phyloP scores from a whole-genome alignment of 2,888 invertebrate species.

The Macropis europaea region DNA sequence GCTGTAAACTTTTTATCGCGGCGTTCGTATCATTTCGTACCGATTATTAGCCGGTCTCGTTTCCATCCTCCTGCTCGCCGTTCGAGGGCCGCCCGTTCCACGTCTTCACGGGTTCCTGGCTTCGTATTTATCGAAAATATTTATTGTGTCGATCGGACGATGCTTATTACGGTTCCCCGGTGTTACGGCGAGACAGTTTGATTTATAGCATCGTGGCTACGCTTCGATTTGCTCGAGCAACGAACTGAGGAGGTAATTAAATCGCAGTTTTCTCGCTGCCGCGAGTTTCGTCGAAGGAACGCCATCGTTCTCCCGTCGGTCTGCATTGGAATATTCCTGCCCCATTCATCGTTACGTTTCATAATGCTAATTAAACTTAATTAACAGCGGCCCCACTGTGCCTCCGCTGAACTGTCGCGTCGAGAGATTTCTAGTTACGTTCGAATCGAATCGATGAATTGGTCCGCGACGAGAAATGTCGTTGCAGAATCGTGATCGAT shows the following conservation, averaged over 20 bases:
- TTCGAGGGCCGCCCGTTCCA: constrained; percentile 1
- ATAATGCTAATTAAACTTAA: constrained; percentile 46
- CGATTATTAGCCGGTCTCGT: constrained; percentile 7
- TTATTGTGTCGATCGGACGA: not conserved
- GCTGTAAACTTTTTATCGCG: constrained; percentile 19
- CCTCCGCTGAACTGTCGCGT: not conserved
- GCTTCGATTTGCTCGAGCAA: not conserved
- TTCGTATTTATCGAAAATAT: constrained; percentile 16
- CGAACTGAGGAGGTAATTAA: constrained; percentile 23
- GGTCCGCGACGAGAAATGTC: not conserved
- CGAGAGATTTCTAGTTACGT: not conserved
- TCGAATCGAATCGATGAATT: not conserved
- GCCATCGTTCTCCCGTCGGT: not conserved
- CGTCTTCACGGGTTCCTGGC: not conserved
- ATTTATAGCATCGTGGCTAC: constrained; percentile 8
- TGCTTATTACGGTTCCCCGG: not conserved
- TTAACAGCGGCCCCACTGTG: constrained; percentile 29
- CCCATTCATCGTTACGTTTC: constrained; percentile 10
- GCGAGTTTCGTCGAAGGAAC: constrained; percentile 1
- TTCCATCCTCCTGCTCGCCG: not conserved
- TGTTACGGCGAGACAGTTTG: not conserved
- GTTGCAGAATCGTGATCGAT: not conserved
- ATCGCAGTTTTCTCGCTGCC: constrained; percentile 10
- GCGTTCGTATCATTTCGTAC: not conserved
- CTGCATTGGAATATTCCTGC: not conserved